phyloP scores from a whole-genome alignment of 23 tunicate species.

The Phallusia fumigata region DNA sequence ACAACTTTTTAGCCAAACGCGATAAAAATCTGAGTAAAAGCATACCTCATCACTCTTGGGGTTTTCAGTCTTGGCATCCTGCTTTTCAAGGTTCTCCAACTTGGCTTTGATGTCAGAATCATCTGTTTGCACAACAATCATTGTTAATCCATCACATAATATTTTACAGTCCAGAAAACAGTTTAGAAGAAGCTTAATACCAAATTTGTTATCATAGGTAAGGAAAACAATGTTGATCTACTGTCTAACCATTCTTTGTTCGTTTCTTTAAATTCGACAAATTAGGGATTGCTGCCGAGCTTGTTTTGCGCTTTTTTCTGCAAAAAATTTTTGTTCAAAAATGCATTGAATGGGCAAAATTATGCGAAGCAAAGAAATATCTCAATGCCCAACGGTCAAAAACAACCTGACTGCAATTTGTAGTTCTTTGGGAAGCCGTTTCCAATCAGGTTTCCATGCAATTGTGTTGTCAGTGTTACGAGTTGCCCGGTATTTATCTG shows the following conservation, averaged over 20 bases:
- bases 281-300: constrained; percentile 1
- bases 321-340: neutral
- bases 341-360: neutral
- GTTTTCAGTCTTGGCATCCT: constrained; percentile 22
- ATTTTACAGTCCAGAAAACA: too few relatives aligned
- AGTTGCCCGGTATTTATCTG: constrained; percentile 65
- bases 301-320: constrained; percentile 28
- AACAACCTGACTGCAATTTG: constrained; percentile 38
- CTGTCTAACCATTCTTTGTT: neutral
- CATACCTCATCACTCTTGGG: constrained; percentile 32
- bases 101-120: constrained; percentile 23
- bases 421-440: constrained; percentile 57
- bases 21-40: too few relatives aligned
- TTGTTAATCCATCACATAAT: too few relatives aligned
- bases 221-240: too few relatives aligned
- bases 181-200: too few relatives aligned
- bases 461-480: constrained; percentile 40
- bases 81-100: constrained; percentile 41
- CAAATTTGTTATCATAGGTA: too few relatives aligned
- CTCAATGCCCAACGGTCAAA: neutral
- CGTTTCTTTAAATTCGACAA: neutral
- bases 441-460: constrained; percentile 79
- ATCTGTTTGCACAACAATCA: constrained; percentile 4
- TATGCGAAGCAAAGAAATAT: neutral
- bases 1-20: too few relatives aligned